Base-by-base conservation (phyloP, 2,888 invertebrate species). In the Drosophila leonis region DNA sequence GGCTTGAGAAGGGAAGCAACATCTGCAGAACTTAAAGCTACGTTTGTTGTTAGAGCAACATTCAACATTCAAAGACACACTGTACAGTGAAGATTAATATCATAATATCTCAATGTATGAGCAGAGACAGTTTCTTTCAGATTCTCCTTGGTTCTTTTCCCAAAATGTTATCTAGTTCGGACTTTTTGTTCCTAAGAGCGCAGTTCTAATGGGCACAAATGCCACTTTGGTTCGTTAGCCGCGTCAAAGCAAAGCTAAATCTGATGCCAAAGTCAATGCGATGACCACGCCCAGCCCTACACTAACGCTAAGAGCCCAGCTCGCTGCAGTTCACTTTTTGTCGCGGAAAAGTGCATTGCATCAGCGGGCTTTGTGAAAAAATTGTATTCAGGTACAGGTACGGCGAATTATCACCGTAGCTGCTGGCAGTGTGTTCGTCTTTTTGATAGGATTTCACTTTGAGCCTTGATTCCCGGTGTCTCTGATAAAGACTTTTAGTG, bases 281-380 rank as follows among this genome's bases (percentile, higher is more conserved):
- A 54, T 46, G 12, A 10, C 39, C 33, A 27, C 24, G 20, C 37
- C 24, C 54, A 29, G 0, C 18, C 33, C 24, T 0, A 10, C 29
- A 29, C n/a, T 15, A 8, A n/a, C n/a, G 24, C 44, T 13, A 24
- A 13, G 35, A 46, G 64, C 29, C 10, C 6, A 12, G 31, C 49
- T 29, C 8, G 33, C 20, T 35, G 27, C 57, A 48, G 46, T 55
- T 44, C 59, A 55, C 37, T 73, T 18, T 31, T 18, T 31, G 1
- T 44, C 63, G 72, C 65, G 68, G 55, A 80, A 75, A 83, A 84
- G 61, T 83, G 84, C 87, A 86, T 78, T 64, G 64, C 20, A 54
- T 56, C 60, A 49, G 49, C 46, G 66, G 51, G 66, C 74, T 82
- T 79, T 77, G 79, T 76, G 67, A 71, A 88, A 87, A 79, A 83